Evolutionary conservation across 2,888 invertebrate species (phyloP), one percentile per base, ranked within the genome.

Genomic region (Eledona agricola): DNA sequence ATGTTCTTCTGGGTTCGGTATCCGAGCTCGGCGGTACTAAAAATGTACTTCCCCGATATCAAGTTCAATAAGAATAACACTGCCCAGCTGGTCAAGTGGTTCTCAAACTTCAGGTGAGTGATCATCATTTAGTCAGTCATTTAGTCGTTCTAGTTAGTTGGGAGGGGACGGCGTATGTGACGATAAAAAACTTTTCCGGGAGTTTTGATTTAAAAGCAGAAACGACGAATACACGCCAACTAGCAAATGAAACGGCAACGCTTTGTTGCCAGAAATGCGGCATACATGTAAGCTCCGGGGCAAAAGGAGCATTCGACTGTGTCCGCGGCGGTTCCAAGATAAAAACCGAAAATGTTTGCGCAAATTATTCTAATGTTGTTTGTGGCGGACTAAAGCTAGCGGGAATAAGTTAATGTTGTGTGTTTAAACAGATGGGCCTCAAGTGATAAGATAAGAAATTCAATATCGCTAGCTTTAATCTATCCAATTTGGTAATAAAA

Each of bases 1-100:
- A 99, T 99, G 99, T 99, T 99, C 89, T 99, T 99, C 90, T 99
- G 96, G 93, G 96, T 96, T 71, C 87, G 99, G 72, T 99, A 99
- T 80, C 99, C 99, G 57, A 96, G 95, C 79, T 98, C 98, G 58
- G 92, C 96, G 72, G 93, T 98, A 67, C 89, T 99, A 78, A 99
- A 99, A 84, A 95, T 96, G 89, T 99, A 96, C 86, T 99, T 99
- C 85, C 98, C 98, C 25, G 99, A 99, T 83, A 97, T 99, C 82
- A 96, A 96, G 79, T 99, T 99, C 86, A 99, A 99, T 86, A 99
- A 99, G 83, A 98, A 98, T 84, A 99, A 99, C 83, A 99, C 99
- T 65, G 99, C 99, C 74, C 99, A 99, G 83, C 90, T 99, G 78
- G 99, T 99, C 83, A 99, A 99, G 81, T 99, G 99, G 99, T 99